Evolutionary conservation across 1,140 invertebrate genomes (phyloP), one percentile per base, ranked within the genome.

Genomic region (Octopus bimaculoides): DNA sequence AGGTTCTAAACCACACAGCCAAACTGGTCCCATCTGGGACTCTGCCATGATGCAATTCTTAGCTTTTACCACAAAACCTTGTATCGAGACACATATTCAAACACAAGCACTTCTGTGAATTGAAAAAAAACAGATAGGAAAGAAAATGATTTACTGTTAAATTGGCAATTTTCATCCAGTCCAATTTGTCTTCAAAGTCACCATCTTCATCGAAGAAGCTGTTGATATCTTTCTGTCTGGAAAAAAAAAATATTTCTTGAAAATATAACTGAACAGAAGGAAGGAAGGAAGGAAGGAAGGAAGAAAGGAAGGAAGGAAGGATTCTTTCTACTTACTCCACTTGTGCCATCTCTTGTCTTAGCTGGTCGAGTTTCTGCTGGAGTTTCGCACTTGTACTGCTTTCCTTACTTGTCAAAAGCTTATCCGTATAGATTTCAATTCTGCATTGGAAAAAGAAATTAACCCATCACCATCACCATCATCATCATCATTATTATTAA

Each of bases 111-210:
- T 9, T 17, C 17, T 14, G n/a, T 74, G 17, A 53, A 5, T 4
- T 71, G 5, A 17, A 54, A 26, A 14, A 6, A 9, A 8, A 12
- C 20, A 55, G 41, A 52, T 2, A 14, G 7, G 26, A 77, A 26
- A 75, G 53, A 54, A 77, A 56, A 56, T 4, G 52, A 84, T 84
- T 81, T 83, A 88, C 87, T 41, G 79, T 71, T 8, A 82, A 74
- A 53, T 80, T 84, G 20, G 86, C 78, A 52, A 88, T 88, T 74
- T 87, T 88, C 82, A 88, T 82, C 85, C 86, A 88, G 81, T 88
- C 87, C 54, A 88, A 81, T 77, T 82, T 85, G 0, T 84, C 78
- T 52, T 52, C 52, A 53, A 86, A 82, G 4, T 84, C 81, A 75
- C 77, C 66, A 69, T n/a, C 26, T 8, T 69, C 66, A 14, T 69